Base-by-base conservation (phyloP, 2,113 vertebrate genomes). In the Toxostoma redivivum region DNA sequence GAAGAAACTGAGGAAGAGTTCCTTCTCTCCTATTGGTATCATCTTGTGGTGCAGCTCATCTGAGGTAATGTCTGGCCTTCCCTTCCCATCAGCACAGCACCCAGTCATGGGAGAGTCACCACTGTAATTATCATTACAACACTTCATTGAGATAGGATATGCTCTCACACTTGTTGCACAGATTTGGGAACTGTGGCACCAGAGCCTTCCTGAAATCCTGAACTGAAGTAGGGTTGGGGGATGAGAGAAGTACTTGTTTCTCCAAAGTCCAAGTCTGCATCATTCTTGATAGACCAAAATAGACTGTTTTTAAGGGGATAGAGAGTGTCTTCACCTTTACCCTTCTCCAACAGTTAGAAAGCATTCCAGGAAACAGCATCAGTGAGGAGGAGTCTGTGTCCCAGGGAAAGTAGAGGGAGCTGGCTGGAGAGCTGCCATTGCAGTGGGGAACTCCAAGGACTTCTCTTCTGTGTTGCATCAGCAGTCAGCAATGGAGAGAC, bases 401-500 rank as follows among this genome's bases (percentile, higher is more conserved):
- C 9, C 15, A 12, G 9, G 10, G 23, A 57, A 74, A 51, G 38
- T 1, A 50, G 30, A 77, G 12, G 50, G 24, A 73, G 15, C 50
- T 13, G 15, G n/a, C 38, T 57, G 88, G 42, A 66, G 17, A 61
- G 22, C 12, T 81, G 76, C 65, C 56, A 47, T 3, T 33, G 60
- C 67, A 51, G 38, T 44, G 51, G 28, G 81, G 76, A 89, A 64
- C 42, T 91, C 92, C 84, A 73, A 79, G 85, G 58, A 71, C 40
- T 70, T 76, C 77, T 82, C 81, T 70, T 84, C 64, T 83, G 67
- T 64, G 77, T 92, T 88, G 77, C 74, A 70, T 83, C 93, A 95
- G 40, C 90, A 56, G n/a, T 2, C 40, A 95, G 90, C 60, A 92
- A 93, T 53, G 80, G 87, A 27, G 66, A 70, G 74, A 93, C 82